Base-by-base conservation (phyloP, 2,797 vertebrate species). In the Chrysocyon brachyurus region DNA sequence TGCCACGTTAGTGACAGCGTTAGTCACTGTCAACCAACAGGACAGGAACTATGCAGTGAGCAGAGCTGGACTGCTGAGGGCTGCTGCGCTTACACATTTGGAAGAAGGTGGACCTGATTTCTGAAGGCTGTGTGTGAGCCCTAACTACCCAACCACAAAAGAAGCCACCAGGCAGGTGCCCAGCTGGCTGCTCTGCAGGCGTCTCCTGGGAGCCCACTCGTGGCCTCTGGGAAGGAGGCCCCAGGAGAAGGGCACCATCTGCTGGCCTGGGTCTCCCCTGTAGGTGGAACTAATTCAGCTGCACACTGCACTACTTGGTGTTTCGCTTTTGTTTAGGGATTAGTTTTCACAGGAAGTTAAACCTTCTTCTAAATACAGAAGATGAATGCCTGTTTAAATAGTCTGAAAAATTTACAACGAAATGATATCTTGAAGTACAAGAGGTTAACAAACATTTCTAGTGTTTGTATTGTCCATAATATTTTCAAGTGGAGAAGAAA, bases 301-400 rank as follows among this genome's bases (percentile, higher is more conserved):
- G 2, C 0, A 16, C 5, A 0, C 5, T 0, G 36, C 1, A 14
- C 52, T 5, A 5, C 2, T 36, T 33, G 54, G 49, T 54, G 12
- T 61, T 40, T 31, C 17, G 26, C n/a, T 17, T 22, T 77, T 54
- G n/a, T 73, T 52, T n/a, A 64, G 16, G 40, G 22, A 31, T 52
- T 33, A 16, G 66, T 57, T 40, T 59, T 21, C 28, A 7, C 8
- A 3, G 1, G 26, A 85, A 79, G 3, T 6, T 59, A 54, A 87
- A 75, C 15, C 40, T 8, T 59, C 59, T 59, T 46, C 77, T 26
- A 70, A 63, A 31, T 33, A 68, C 49, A 70, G 33, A 91, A 68
- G n/a, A n/a, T 10, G 26, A 33, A 70, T 10, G 26, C 12, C 63
- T 22, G 9, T 61, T 40, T 68, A 70, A 63, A 90, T 3, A 89